A percentile compares a stretch with the other conserved stretches of the same genome.
phyloP scores from a whole-genome alignment of 2,113 vertebrate genomes.

The Pomatostomus ruficeps region DNA sequence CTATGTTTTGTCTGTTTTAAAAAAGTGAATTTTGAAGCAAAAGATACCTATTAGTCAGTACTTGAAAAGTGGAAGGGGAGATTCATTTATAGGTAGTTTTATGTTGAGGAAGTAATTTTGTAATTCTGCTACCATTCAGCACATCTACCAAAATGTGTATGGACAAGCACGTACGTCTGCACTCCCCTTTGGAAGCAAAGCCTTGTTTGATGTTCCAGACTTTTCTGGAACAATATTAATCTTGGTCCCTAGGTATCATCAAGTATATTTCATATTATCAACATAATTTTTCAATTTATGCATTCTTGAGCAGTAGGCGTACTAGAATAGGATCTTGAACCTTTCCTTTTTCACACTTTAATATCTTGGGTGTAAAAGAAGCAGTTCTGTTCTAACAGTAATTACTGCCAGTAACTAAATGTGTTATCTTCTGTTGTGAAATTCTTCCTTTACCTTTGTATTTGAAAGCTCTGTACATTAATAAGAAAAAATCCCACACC shows the following conservation, averaged over 20 bases:
- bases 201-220: background rate
- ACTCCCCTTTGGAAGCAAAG: background rate
- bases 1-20: background rate
- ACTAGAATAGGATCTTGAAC: background rate
- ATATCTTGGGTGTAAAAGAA: background rate
- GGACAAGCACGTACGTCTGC: background rate
- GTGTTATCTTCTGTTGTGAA: background rate
- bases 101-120: background rate
- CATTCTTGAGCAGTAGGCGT: background rate
- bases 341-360: background rate
- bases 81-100: background rate
- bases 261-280: background rate
- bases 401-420: background rate
- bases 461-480: background rate
- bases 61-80: background rate
- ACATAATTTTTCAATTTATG: background rate
- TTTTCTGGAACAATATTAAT: background rate
- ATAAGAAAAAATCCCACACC: background rate
- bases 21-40: background rate
- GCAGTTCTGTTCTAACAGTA: background rate
- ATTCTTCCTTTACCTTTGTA: background rate
- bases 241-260: background rate
- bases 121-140: background rate
- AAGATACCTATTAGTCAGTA: background rate
- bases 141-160: background rate